Percentiles rank a stretch among this genome's conserved stretches.
Conservation (phyloP, 2,113 vertebrate species). For the Petaurus breviceps region DNA sequence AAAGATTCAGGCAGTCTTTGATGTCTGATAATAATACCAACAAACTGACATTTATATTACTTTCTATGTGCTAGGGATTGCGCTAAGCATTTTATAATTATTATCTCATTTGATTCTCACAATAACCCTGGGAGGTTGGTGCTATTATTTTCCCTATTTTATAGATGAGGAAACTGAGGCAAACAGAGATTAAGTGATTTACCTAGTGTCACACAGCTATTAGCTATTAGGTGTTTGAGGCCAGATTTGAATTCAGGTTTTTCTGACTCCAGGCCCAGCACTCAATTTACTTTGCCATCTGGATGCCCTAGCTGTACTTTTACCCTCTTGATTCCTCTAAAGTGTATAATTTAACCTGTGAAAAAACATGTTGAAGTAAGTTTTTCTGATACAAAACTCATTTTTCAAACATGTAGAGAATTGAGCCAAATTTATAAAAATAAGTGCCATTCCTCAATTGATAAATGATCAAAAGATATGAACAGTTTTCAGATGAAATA, state of each 20-base stretch:
- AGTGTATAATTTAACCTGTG: neutral
- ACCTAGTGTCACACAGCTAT: neutral
- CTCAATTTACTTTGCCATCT: neutral
- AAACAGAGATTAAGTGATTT: neutral
- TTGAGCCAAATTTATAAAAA: no score
- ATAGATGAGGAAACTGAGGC: neutral
- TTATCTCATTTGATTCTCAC: neutral
- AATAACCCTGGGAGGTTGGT: neutral
- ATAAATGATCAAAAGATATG: no score
- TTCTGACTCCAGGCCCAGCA: no score
- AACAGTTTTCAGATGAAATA: no score
- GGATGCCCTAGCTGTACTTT: neutral
- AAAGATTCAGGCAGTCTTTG: neutral
- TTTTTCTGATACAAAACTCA: no score
- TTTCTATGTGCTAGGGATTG: neutral
- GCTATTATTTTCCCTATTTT: neutral
- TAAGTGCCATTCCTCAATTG: no score
- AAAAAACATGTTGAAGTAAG: no score
- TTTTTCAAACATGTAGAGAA: no score
- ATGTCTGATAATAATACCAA: neutral
- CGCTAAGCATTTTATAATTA: neutral
- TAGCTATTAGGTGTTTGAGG: neutral
- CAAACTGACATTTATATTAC: neutral
- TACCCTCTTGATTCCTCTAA: neutral
- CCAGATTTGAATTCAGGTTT: neutral